Evolutionary conservation across 2,797 vertebrate species (phyloP).

Genomic region (Tympanoctomys barrerae): DNA sequence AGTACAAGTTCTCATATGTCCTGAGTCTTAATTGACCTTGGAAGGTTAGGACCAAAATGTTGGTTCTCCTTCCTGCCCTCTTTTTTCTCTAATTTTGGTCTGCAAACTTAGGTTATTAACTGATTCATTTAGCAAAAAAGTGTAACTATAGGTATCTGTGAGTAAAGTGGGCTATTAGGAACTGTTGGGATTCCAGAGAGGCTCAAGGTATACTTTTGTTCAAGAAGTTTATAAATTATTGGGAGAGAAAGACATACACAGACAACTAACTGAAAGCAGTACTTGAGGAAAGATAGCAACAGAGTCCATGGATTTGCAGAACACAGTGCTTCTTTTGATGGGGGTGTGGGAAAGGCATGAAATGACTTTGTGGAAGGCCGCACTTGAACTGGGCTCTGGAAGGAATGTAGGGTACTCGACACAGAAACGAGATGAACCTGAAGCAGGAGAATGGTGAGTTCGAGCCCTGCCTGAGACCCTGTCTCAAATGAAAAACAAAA

Average conservation of each 20-base stretch:
- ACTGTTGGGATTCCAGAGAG: constrained; percentile 1
- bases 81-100: no score
- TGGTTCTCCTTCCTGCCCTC: no score
- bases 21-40: no score
- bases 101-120: no score
- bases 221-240: constrained; percentile 20
- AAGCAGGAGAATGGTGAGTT: background rate
- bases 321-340: background rate
- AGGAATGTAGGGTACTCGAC: background rate
- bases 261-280: background rate
- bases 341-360: background rate
- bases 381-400: constrained; percentile 25
- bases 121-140: constrained; percentile 3
- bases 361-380: background rate
- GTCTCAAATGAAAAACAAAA: background rate
- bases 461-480: background rate
- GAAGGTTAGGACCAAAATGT: no score
- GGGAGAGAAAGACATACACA: background rate
- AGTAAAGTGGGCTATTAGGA: background rate
- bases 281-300: background rate
- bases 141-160: background rate
- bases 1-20: no score
- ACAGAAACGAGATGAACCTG: background rate
- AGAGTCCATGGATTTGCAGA: background rate
- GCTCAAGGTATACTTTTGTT: background rate